phyloP scores from a whole-genome alignment of 2,888 invertebrate species.

The Scaptodrosophila latifasciaeformis region DNA sequence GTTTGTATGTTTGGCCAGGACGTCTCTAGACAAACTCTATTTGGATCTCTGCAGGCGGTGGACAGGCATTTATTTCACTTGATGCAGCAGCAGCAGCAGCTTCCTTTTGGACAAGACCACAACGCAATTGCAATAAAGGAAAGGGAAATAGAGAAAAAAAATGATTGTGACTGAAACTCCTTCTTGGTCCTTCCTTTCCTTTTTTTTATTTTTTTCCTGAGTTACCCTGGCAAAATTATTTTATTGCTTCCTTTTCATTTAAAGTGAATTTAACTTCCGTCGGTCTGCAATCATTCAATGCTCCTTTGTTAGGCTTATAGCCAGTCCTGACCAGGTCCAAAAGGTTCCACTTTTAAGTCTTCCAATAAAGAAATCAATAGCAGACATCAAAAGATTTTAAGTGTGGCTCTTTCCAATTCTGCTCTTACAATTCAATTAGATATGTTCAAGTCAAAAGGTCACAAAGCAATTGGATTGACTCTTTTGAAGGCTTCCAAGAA shows the following conservation, averaged over 20 bases:
- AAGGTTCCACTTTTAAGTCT: neutral
- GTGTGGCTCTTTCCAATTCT: slow-evolving; percentile 28
- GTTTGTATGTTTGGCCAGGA: slow-evolving; percentile 15
- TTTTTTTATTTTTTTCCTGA: slow-evolving; percentile 32
- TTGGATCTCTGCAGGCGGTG: too few species aligned
- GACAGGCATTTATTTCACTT: slow-evolving; percentile 42
- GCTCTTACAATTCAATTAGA: slow-evolving; percentile 59
- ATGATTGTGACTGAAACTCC: too few species aligned
- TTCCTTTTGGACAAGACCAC: slow-evolving; percentile 28
- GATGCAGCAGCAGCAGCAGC: slow-evolving; percentile 24
- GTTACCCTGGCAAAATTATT: slow-evolving; percentile 42
- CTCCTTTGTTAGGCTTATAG: neutral
- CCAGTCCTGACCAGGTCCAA: slow-evolving; percentile 8
- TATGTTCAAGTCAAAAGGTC: slow-evolving; percentile 33
- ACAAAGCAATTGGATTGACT: slow-evolving; percentile 28
- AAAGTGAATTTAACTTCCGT: slow-evolving; percentile 57
- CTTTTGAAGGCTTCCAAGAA: too few species aligned
- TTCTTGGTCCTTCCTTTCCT: too few species aligned
- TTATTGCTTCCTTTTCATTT: slow-evolving; percentile 68
- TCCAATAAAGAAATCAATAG: neutral
- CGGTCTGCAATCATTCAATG: slow-evolving; percentile 35
- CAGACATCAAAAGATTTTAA: slow-evolving; percentile 38
- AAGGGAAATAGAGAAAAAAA: slow-evolving; percentile 61
- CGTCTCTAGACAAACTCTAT: too few species aligned
- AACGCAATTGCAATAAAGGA: slow-evolving; percentile 42